phyloP scores from a whole-genome alignment of 2,888 invertebrate species.

The Archaeoteleia sp. region DNA sequence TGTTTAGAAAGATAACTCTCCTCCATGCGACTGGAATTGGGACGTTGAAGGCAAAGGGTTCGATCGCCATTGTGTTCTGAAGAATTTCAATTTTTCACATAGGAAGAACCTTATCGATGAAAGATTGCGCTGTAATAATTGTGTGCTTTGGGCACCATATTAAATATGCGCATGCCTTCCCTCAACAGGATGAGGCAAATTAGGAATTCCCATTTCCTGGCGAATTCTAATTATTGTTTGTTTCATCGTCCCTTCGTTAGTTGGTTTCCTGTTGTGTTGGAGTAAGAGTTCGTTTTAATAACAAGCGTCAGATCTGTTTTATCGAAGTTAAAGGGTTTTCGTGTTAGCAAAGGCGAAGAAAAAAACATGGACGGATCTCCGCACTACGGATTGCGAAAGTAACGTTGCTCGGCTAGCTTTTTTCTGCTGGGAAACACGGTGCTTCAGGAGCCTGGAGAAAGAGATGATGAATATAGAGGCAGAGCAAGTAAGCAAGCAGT shows the following conservation, averaged over 20 bases:
- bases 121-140: too few species aligned
- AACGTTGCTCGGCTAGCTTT: constrained; percentile 29
- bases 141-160: too few species aligned
- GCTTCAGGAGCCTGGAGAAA: constrained; percentile 54
- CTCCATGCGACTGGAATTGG: constrained; percentile 36
- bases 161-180: constrained; percentile 50
- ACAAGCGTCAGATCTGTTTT: not conserved
- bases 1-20: constrained; percentile 66
- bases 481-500: constrained; percentile 65
- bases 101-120: too few species aligned
- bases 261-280: too few species aligned
- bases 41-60: constrained; percentile 65
- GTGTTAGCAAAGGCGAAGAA: not conserved
- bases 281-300: too few species aligned
- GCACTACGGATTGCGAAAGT: constrained; percentile 20
- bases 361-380: constrained; percentile 11
- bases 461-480: constrained; percentile 74
- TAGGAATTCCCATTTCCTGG: constrained; percentile 38
- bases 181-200: constrained; percentile 48
- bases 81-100: constrained; percentile 3
- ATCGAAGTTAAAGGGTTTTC: not conserved
- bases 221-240: constrained; percentile 51
- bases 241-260: constrained; percentile 15
- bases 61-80: constrained; percentile 11
- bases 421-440: constrained; percentile 38